Evolutionary conservation across 92 coral and sea anemone species (phyloP), one percentile per base, ranked within the genome.

Genomic region (Palythoa grandis): DNA sequence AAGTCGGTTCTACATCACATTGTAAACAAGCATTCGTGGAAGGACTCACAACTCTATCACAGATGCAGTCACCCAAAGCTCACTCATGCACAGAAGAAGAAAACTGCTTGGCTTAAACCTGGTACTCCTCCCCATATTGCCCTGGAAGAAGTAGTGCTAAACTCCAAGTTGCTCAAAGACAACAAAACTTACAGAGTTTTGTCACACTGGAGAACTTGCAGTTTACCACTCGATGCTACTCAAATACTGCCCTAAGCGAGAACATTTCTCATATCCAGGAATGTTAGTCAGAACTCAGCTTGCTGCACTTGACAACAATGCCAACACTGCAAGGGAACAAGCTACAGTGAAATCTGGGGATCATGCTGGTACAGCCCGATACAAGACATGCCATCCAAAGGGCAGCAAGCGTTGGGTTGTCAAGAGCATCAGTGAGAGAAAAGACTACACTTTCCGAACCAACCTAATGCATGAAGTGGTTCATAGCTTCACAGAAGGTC

Each of bases 181-280:
- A 56, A 87, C 83, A 0, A 87, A 89, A 66, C 78, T 92, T 23
- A 79, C 92, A 56, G 91, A 92, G 78, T 89, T 92, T 35, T 88
- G 85, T 71, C 91, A 89, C 66, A 89, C 94, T 72, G 94, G 94
- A 22, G 77, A 61, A 58, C 43, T 89, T 25, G 92, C 89, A 66
- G 88, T 83, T 15, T 92, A 82, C 71, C 92, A 92, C 82, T 89
- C 92, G 4, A 74, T 87, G 76, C 88, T 92, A 87, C 90, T 89
- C 35, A 92, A 92, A 77, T 92, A 89, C 48, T 68, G 87, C 78
- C 85, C 95, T 6, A 92, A 86, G 79, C 79, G 89, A 22, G 83
- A 87, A 69, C 92, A 92, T 17, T 91, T 85, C 79, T 52, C 88
- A 15, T 79, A 91, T 84, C 53, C 22, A 53, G 83, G 92, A 24